These are phyloP conservation scores for Nomada fabriciana DNA, from an alignment of 2,888 invertebrate genomes.

Conservation along the genomic window DNA sequence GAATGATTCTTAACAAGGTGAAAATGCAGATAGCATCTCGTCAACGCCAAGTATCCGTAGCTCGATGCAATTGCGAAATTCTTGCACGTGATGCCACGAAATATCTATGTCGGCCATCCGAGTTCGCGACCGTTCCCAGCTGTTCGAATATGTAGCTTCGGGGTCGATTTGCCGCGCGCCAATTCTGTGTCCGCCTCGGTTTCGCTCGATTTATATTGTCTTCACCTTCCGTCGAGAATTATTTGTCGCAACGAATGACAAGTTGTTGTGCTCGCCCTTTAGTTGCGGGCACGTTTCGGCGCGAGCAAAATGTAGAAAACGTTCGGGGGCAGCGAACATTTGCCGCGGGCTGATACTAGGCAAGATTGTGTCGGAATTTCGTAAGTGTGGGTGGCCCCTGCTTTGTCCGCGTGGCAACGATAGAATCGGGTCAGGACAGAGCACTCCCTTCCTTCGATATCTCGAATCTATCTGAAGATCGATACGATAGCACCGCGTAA, in stretches of 20 bases:
- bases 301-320: neutral
- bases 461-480: conserved; percentile 58
- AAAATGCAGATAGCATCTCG: conserved; percentile 4
- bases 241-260: neutral
- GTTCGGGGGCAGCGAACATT: neutral
- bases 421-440: conserved; percentile 68
- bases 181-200: too few relatives aligned
- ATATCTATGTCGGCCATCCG: conserved; percentile 50
- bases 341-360: conserved; percentile 28
- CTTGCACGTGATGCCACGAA: conserved; percentile 5
- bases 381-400: conserved; percentile 48
- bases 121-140: conserved; percentile 34
- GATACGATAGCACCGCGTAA: conserved; percentile 50
- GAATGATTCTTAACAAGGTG: conserved; percentile 6
- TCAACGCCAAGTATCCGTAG: conserved; percentile 21
- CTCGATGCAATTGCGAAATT: conserved; percentile 37
- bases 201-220: too few relatives aligned
- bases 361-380: conserved; percentile 54
- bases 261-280: neutral
- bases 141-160: conserved; percentile 1
- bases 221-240: neutral
- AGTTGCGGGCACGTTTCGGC: too few relatives aligned
- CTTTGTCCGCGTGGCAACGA: conserved; percentile 23
- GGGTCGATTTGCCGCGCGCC: too few relatives aligned
- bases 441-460: conserved; percentile 73